Conservation (phyloP, 2,797 vertebrate genomes). For the Carcharodon carcharias region DNA sequence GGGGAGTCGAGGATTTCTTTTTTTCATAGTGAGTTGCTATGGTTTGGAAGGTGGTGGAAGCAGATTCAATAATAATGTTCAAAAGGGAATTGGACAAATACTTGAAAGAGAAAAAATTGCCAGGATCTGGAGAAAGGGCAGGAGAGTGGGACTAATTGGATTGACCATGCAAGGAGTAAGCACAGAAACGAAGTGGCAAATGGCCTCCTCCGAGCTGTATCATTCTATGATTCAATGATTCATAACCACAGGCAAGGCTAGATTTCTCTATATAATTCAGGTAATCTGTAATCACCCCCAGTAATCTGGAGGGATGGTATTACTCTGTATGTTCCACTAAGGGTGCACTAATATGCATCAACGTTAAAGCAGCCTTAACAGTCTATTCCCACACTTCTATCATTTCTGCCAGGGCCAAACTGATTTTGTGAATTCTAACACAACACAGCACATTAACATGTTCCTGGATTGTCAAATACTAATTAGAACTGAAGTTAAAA, state of each 20-base stretch:
- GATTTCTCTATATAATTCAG: neutral
- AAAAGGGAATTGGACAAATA: neutral
- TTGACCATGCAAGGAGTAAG: neutral
- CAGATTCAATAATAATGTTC: neutral
- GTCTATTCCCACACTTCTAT: neutral
- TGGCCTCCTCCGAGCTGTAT: neutral
- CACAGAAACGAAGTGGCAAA: neutral
- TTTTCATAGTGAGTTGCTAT: too few relatives aligned
- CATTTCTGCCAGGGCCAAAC: neutral
- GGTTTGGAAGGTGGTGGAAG: neutral
- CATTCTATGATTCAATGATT: neutral
- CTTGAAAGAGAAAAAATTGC: neutral
- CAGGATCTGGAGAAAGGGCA: too few relatives aligned
- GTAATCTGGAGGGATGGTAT: neutral
- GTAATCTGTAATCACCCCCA: neutral
- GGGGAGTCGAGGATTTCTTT: neutral
- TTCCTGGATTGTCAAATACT: neutral
- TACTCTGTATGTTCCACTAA: neutral
- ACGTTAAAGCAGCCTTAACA: neutral
- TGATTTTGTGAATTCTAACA: neutral
- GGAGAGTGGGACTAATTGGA: neutral
- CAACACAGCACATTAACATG: neutral
- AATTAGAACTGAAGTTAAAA: neutral
- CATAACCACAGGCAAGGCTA: neutral
- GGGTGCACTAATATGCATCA: neutral